Percentiles rank a stretch among this genome's conserved stretches.
Conservation (phyloP, 2,797 vertebrate genomes). For the Premnoplex brunnescens region DNA sequence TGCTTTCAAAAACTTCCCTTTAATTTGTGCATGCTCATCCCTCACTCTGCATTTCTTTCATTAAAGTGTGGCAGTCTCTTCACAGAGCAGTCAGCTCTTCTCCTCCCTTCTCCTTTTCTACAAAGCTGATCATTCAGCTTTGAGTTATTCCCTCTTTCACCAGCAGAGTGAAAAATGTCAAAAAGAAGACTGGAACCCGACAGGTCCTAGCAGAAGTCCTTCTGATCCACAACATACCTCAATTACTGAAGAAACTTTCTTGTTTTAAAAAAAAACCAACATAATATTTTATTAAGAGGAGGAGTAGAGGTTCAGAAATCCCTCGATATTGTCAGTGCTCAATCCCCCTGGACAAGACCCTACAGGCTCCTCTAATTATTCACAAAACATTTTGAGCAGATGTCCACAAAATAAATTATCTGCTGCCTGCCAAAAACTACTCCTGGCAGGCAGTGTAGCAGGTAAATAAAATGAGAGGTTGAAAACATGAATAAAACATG, state of each 20-base stretch:
- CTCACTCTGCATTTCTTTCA: background rate
- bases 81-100: background rate
- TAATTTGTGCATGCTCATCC: background rate
- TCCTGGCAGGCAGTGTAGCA: slow-evolving; percentile 33
- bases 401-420: slow-evolving; percentile 64
- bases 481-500: slow-evolving; percentile 65
- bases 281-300: background rate
- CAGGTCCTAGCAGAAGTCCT: background rate
- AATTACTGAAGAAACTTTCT: background rate
- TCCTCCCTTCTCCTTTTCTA: background rate
- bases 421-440: slow-evolving; percentile 58
- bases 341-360: slow-evolving; percentile 2
- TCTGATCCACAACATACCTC: background rate
- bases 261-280: background rate
- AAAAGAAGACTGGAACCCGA: background rate
- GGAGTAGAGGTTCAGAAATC: background rate
- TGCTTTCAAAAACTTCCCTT: background rate
- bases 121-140: background rate
- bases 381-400: slow-evolving; percentile 58
- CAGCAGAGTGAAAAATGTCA: background rate
- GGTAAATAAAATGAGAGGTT: slow-evolving; percentile 58
- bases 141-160: background rate
- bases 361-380: slow-evolving; percentile 53
- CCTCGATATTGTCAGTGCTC: background rate
- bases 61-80: background rate